Conservation (phyloP, 2,797 vertebrate genomes). For the Mormyrus hasselquistii region DNA sequence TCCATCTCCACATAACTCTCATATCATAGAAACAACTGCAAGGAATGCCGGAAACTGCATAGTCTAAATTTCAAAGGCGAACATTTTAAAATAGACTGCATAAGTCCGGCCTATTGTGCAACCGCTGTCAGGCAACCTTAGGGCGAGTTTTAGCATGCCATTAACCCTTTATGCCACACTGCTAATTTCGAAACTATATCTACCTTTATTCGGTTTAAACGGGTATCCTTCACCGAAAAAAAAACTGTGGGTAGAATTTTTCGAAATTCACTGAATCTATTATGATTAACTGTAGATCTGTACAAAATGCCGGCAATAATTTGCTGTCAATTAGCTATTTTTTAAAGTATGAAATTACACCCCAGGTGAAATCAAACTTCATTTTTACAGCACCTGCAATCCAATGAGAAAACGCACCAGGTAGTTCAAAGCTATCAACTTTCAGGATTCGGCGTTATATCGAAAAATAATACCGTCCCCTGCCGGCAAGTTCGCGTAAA, state of each 20-base stretch:
- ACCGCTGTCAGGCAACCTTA: background rate
- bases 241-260: background rate
- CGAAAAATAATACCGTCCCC: background rate
- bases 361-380: background rate
- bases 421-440: background rate
- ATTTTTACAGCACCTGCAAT: background rate
- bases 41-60: background rate
- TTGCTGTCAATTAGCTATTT: background rate
- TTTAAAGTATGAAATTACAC: background rate
- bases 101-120: background rate
- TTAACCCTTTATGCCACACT: background rate
- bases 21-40: background rate
- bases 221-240: background rate
- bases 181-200: background rate
- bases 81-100: background rate
- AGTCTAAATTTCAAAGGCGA: background rate
- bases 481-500: background rate
- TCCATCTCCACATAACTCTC: background rate
- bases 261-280: background rate
- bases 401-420: background rate
- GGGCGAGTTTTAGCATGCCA: background rate
- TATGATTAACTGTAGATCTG: background rate
- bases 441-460: background rate
- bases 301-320: background rate
- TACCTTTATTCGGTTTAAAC: background rate